Base-by-base conservation (phyloP, 2,888 invertebrate genomes). In the Campoletis raptor region DNA sequence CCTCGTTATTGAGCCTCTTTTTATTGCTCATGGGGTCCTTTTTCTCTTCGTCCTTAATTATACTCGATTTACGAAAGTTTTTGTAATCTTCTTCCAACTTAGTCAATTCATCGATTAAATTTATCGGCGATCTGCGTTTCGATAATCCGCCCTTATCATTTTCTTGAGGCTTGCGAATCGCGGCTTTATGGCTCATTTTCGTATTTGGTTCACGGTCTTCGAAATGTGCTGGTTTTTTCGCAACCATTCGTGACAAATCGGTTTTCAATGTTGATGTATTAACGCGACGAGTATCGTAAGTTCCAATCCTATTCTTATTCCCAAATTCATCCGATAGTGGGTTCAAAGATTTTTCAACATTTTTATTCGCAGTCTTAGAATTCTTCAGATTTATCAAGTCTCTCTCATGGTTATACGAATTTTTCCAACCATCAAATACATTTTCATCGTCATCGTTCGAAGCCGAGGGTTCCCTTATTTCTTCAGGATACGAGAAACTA, bases 31-130 rank as follows among this genome's bases (percentile, higher is more conserved):
- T 52, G n/a, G 66, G 64, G 48, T 69, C 45, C 10, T 76, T 72
- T 66, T 73, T 64, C 15, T 37, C 66, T 67, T 61, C 69, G 57
- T 73, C 81, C 85, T 52, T 76, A 69, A 73, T 77, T n/a, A 76
- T 70, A 73, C 81, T 83, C 70, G 85, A 85, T 48, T 37, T 45
- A n/a, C 66, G 82, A 76, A 80, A 79, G 48, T 87, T 77, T 76
- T 86, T 85, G 81, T 89, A 89, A 72, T 88, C 89, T 64, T 81
- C 57, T 64, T 89, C 89, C 30, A 89, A 79, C 48, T 87, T 83
- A 8, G 81, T 64, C 81, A 89, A 81, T 81, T 88, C 84, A 3
- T 87, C 83, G 21, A 83, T 86, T 40, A 86, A 76, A 66, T 88
- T 77, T 24, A 40, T 40, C 42, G 64, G 57, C 18, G 70, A 42